A percentile compares a stretch with the other conserved stretches of the same genome.
These are phyloP conservation scores for Aegithalos caudatus DNA, from an alignment of 2,113 vertebrate genomes.

Conservation along the genomic window DNA sequence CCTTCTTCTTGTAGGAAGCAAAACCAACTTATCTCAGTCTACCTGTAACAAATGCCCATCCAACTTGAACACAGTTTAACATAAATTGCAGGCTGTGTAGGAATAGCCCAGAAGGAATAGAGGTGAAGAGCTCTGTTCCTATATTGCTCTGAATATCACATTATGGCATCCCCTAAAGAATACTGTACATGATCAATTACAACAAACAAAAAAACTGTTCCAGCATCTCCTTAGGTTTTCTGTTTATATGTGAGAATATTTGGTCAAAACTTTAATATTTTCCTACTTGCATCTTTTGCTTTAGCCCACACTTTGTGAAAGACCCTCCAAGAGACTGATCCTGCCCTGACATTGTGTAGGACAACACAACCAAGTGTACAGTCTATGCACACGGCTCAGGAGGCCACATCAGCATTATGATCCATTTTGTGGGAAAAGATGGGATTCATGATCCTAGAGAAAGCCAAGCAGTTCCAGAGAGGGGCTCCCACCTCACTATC, in stretches of 20 bases:
- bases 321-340: not conserved
- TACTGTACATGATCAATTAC: not conserved
- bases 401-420: not conserved
- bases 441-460: not conserved
- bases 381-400: no score
- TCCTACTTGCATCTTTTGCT: not conserved
- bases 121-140: not conserved
- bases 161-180: not conserved
- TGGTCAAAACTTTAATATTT: not conserved
- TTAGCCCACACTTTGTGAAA: not conserved
- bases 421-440: not conserved
- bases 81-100: slow-evolving; percentile 1
- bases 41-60: not conserved
- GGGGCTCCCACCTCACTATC: not conserved
- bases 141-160: not conserved
- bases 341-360: not conserved
- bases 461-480: not conserved
- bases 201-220: not conserved
- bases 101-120: not conserved
- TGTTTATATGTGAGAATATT: not conserved
- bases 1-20: not conserved
- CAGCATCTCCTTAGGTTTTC: not conserved
- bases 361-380: not conserved
- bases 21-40: not conserved
- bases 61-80: not conserved